Conservation (phyloP, 2,113 vertebrate genomes). For the Rafetus swinhoei region DNA sequence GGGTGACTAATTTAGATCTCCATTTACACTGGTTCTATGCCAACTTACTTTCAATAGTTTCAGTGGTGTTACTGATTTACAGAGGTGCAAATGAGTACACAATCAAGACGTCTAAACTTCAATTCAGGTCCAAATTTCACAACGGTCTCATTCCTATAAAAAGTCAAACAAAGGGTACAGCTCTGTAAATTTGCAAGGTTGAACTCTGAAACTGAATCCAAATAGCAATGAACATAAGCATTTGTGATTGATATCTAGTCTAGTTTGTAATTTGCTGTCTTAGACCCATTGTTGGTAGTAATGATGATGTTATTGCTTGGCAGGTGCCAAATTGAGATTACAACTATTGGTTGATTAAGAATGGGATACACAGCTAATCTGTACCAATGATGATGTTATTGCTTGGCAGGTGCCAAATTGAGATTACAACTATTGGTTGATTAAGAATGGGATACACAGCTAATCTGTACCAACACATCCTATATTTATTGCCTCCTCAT, state of each 20-base stretch:
- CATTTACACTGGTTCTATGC: background rate
- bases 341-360: background rate
- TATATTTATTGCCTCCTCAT: background rate
- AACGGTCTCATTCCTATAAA: background rate
- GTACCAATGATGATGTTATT: background rate
- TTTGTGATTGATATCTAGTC: conserved; percentile 6
- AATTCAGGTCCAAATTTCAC: background rate
- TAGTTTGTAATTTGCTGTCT: background rate
- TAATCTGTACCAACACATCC: background rate
- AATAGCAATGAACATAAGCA: background rate
- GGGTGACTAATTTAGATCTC: conserved; percentile 9
- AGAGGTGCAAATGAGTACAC: background rate
- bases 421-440: background rate
- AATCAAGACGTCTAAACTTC: conserved; percentile 12
- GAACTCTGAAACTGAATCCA: background rate
- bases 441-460: background rate
- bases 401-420: conserved; percentile 21
- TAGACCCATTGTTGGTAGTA: background rate
- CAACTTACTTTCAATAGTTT: background rate
- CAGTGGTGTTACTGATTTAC: background rate
- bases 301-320: background rate
- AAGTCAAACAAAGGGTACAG: background rate
- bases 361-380: background rate
- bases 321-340: background rate
- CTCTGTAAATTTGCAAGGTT: background rate